Evolutionary conservation across 2,113 vertebrate genomes (phyloP).

Genomic region (Bombycilla garrulus): DNA sequence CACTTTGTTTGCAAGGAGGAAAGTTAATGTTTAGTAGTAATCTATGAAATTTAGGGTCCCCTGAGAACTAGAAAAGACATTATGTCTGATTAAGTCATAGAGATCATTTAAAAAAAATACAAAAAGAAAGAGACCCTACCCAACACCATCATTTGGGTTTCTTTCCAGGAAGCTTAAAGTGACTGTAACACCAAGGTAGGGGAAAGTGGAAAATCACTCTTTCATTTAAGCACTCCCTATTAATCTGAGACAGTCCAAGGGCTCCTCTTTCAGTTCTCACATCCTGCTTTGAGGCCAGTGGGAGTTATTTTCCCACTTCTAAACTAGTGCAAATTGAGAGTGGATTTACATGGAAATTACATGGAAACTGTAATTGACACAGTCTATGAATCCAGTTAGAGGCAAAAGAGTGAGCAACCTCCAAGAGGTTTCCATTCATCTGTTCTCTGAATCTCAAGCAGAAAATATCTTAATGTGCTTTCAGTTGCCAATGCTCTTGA

Average conservation of each 20-base stretch:
- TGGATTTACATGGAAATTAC: too few species aligned
- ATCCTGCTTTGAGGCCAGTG: not conserved
- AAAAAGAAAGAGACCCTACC: too few species aligned
- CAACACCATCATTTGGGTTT: rapidly evolving
- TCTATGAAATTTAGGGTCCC: not conserved
- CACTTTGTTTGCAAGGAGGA: constrained; percentile 47
- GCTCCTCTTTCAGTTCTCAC: not conserved
- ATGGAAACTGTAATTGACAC: not conserved
- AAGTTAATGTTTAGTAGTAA: constrained; percentile 26
- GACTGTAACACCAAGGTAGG: not conserved
- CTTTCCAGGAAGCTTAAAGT: not conserved
- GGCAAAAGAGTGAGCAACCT: not conserved
- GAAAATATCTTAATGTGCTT: not conserved
- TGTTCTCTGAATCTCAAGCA: not conserved
- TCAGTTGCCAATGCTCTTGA: not conserved
- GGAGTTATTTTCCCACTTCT: not conserved
- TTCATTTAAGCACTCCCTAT: not conserved
- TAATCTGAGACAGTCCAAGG: not conserved
- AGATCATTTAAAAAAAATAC: not conserved
- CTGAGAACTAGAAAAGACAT: not conserved
- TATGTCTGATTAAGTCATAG: not conserved
- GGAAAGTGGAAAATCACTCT: not conserved
- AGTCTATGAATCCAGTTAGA: not conserved
- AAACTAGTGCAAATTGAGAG: not conserved
- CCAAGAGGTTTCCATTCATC: not conserved